These are phyloP conservation scores for Neodon shergylaensis DNA, from an alignment of 2,113 vertebrate species.

Conservation along the genomic window DNA sequence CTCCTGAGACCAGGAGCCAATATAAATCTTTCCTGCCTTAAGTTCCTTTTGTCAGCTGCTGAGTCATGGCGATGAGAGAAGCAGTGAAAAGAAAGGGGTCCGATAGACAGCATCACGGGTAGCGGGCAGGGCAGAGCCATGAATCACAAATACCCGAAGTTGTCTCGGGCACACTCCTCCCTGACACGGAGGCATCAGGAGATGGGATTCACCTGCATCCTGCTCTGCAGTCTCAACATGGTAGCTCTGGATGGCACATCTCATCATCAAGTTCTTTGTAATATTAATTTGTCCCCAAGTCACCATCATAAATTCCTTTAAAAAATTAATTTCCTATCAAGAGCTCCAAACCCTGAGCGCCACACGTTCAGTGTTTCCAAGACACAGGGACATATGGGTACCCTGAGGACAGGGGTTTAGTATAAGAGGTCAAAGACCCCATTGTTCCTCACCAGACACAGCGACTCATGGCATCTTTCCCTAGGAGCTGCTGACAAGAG, in stretches of 20 bases:
- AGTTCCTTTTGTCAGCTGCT: not conserved
- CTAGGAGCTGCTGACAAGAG: no score
- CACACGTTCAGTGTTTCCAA: not conserved
- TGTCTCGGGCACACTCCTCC: no score
- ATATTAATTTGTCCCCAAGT: not conserved
- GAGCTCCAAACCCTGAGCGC: not conserved
- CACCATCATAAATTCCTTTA: not conserved
- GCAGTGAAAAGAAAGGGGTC: not conserved
- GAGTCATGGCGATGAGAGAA: no score
- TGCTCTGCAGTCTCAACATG: not conserved
- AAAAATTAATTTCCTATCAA: not conserved
- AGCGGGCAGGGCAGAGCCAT: not conserved
- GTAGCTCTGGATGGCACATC: not conserved
- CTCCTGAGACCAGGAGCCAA: not conserved
- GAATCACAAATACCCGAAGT: no score
- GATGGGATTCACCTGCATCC: not conserved
- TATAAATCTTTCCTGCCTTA: not conserved
- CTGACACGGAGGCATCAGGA: not conserved
- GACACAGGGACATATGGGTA: not conserved
- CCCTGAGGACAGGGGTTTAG: not conserved
- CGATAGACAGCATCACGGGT: not conserved
- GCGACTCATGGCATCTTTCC: not conserved
- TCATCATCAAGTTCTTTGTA: not conserved
- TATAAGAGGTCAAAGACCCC: not conserved
- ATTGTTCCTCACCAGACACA: not conserved